Conservation (phyloP, 2,888 invertebrate species). For the Ceratothoa steindachneri region DNA sequence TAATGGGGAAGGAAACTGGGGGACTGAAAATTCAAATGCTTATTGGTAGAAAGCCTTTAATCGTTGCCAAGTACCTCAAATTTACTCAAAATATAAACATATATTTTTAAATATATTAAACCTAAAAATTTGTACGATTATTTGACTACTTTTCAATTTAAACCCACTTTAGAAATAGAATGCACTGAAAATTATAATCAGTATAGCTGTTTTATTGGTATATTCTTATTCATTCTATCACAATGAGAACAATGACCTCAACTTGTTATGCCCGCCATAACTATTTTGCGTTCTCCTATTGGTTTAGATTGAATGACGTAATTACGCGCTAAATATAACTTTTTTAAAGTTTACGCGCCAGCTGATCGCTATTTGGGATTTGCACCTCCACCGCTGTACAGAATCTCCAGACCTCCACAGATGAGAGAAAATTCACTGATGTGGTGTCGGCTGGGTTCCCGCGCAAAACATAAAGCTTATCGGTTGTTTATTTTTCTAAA, state of each 20-base stretch:
- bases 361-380: conserved; percentile 5
- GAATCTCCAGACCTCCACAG: neutral
- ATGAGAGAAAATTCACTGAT: neutral
- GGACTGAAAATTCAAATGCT: neutral
- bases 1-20: neutral
- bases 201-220: too few species aligned
- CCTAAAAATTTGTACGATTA: too few species aligned
- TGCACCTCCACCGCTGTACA: neutral
- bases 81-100: neutral
- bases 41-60: neutral
- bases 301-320: neutral
- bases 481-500: neutral
- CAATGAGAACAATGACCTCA: neutral
- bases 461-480: conserved; percentile 1
- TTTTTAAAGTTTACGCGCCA: conserved; percentile 10
- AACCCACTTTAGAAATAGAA: too few species aligned
- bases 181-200: too few species aligned
- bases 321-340: neutral
- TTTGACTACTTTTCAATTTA: too few species aligned
- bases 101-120: neutral
- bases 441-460: neutral
- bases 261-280: conserved; percentile 1
- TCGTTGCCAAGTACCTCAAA: neutral
- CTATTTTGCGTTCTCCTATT: neutral
- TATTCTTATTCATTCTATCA: too few species aligned